Evolutionary conservation across 2,113 vertebrate species (phyloP), one percentile per base, ranked within the genome.

Genomic region (Macquaria ambigua): DNA sequence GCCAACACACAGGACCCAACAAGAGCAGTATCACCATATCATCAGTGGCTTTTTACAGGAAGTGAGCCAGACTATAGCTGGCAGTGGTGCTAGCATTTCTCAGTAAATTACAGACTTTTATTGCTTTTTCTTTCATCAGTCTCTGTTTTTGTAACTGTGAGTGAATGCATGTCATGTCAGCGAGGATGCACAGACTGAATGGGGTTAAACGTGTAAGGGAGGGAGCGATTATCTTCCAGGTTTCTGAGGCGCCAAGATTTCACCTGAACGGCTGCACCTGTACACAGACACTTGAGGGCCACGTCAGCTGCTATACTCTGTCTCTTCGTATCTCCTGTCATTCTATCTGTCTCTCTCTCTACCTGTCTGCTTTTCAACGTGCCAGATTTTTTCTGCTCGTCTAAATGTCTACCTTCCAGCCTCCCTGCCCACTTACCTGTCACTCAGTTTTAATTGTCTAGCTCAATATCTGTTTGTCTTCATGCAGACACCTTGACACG

Each of bases 401-500:
- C 62, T 66, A 50, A 69, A 67, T 71, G 76, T 68, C 71, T 61
- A 34, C n/a, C 64, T 71, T 68, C 71, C 41, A 56, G 61, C 79
- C 76, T 62, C 28, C 63, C 37, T 78, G 58, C 71, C 68, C 74
- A 77, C 72, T 77, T 70, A 68, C 81, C 83, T 79, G 89, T 84
- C 87, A 90, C 68, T 92, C 91, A 87, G 7, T 68, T 86, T 86
- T 87, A 90, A 89, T 87, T 89, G 86, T 85, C 37, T 52, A 18
- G 16, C 52, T 79, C 68, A 39, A 8, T 87, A 64, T 79, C 72
- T 76, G 79, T 84, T 91, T 79, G 59, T 79, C 58, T 63, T 62
- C 53, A 41, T 66, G 66, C 46, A 55, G 69, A 39, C 46, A 63
- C 16, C 23, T 28, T 87, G 77, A 84, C 85, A 85, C 12, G 46